Percentiles rank a stretch among this genome's conserved stretches.
Conservation (phyloP, 2,113 vertebrate species). For the Chlamydotis undulata region DNA sequence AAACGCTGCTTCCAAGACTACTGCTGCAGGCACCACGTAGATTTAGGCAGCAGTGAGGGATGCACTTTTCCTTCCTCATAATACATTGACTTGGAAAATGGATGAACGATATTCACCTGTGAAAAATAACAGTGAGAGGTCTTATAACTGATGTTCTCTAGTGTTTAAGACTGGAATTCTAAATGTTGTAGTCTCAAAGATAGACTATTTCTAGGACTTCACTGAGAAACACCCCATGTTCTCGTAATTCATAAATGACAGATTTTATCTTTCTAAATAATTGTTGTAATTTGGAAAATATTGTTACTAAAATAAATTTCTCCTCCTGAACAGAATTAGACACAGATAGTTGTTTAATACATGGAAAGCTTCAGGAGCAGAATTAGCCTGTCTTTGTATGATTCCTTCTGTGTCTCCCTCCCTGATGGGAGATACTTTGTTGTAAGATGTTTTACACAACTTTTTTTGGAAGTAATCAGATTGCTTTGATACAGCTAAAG, state of each 20-base stretch:
- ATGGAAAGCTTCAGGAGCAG: neutral
- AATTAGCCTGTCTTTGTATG: conserved; percentile 9
- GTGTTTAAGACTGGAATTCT: neutral
- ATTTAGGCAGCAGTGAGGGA: neutral
- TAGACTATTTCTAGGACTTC: neutral
- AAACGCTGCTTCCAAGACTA: neutral
- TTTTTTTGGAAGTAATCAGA: neutral
- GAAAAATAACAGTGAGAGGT: neutral
- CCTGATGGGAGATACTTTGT: neutral
- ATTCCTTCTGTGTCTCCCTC: neutral
- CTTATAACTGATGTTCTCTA: neutral
- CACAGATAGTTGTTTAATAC: neutral
- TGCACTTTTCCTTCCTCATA: neutral
- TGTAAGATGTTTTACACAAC: neutral
- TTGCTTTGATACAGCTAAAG: neutral
- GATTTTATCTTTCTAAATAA: neutral
- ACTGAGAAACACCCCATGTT: neutral
- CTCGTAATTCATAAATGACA: neutral
- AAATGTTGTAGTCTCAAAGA: neutral
- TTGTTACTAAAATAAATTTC: conserved; percentile 38
- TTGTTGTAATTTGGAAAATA: conserved; percentile 4
- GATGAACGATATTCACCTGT: neutral
- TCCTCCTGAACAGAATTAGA: neutral
- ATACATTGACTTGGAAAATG: neutral
- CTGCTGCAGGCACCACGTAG: neutral